These are phyloP conservation scores for Carcinoscorpius rotundicauda DNA, from an alignment of 1,140 invertebrate species.

Conservation along the genomic window DNA sequence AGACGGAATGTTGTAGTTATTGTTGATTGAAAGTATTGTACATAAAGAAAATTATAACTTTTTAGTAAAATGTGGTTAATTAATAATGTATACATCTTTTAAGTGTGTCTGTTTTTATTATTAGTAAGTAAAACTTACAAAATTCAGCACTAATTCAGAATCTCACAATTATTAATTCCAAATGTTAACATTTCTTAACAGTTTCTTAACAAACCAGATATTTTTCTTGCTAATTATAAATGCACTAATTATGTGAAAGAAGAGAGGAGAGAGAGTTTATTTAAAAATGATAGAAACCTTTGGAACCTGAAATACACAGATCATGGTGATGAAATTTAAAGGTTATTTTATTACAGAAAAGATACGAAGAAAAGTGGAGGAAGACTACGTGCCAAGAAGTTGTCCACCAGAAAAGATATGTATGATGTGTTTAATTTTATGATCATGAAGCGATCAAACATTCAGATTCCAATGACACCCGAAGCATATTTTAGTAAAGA, in stretches of 20 bases:
- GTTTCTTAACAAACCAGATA: neutral
- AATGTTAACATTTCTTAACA: conserved; percentile 1
- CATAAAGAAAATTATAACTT: neutral
- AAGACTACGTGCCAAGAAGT: conserved; percentile 11
- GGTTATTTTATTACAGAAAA: conserved; percentile 18
- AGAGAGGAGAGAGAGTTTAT: neutral
- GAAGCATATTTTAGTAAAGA: too few species aligned
- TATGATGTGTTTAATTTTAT: conserved; percentile 16
- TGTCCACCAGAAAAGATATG: conserved; percentile 17
- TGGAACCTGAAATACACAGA: neutral
- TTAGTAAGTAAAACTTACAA: too few species aligned
- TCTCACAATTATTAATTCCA: neutral
- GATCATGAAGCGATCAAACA: neutral
- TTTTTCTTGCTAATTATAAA: neutral
- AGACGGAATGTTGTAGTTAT: neutral
- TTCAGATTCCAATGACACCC: too few species aligned
- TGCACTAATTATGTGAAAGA: neutral
- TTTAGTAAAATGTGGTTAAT: neutral
- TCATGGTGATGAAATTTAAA: neutral
- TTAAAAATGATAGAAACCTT: neutral
- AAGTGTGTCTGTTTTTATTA: too few species aligned
- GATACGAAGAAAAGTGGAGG: conserved; percentile 24
- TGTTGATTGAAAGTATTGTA: neutral
- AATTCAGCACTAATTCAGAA: too few species aligned
- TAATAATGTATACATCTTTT: too few species aligned